Base-by-base conservation (phyloP, 2,797 vertebrate genomes). In the Capromys pilorides region DNA sequence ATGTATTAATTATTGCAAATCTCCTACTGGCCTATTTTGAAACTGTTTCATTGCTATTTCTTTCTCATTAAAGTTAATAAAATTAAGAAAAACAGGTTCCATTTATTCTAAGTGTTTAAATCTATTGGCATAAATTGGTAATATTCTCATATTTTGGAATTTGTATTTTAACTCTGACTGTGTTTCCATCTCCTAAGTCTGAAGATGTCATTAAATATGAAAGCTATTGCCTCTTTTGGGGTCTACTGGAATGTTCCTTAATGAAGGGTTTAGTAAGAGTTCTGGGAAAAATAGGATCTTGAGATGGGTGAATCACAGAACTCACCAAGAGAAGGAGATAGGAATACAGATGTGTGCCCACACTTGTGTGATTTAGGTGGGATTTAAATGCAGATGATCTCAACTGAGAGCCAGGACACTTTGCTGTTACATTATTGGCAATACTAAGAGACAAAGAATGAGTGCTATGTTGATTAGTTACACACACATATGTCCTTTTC, bases 131-230 rank as follows among this genome's bases (percentile, higher is more conserved):
- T 88, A 86, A 92, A 82, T 82, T n/a, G 66, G 71, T 59, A 59
- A 4, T 86, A 36, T 28, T 73, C 4, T 66, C 39, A 18, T 90
- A 28, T 83, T 31, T 79, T 95, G 79, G 57, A 86, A 66, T 80
- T 41, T 82, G 21, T 45, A 2, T 21, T 83, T 71, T 73, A 62
- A 94, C 26, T 91, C 45, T 84, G 24, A 19, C 18, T 83, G 41
- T 78, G 26, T 86, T 92, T 96, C 26, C 45, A 57, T 14, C 16
- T 79, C 41, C 59, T 57, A 81, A 79, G 95, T 93, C 51, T 83
- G 71, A 90, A 83, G 41, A 62, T 89, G 61, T n/a, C 81, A 54
- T 36, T 90, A 45, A 79, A 21, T 31, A 26, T 26, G 10, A 36
- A 83, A 94, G 86, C 41, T 83, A 49, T 31, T 83, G 2, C 45